Percentiles rank a stretch among this genome's conserved stretches.
These are phyloP conservation scores for Pycnomerus fuliginosus DNA, from an alignment of 2,888 invertebrate species.

Conservation along the genomic window DNA sequence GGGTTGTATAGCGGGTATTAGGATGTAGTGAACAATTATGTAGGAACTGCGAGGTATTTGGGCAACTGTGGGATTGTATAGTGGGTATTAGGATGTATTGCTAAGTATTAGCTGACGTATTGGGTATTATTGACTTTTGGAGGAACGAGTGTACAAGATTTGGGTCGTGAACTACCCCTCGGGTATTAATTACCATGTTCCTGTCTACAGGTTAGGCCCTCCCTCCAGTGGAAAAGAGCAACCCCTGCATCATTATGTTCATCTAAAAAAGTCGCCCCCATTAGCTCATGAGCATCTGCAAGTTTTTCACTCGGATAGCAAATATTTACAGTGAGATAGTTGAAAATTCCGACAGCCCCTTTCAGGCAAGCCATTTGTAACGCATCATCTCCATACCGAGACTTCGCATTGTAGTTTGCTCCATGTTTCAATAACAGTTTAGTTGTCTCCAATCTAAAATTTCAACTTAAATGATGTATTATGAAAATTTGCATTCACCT, in stretches of 20 bases:
- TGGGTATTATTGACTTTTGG: too few species aligned
- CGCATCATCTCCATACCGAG: conserved; percentile 85
- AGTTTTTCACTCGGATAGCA: conserved; percentile 66
- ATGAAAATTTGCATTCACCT: conserved; percentile 47
- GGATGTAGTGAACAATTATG: too few species aligned
- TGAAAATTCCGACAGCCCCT: conserved; percentile 71
- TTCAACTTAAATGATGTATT: neutral
- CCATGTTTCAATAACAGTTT: conserved; percentile 76
- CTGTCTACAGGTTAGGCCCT: conserved; percentile 68
- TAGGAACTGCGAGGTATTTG: too few species aligned
- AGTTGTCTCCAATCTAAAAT: conserved; percentile 72
- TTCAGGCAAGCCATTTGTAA: conserved; percentile 83
- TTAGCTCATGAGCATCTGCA: conserved; percentile 85
- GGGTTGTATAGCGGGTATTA: too few species aligned
- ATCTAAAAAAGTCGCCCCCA: conserved; percentile 85
- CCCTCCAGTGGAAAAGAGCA: conserved; percentile 76
- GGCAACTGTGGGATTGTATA: too few species aligned
- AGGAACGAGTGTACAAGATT: too few species aligned
- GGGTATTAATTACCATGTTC: too few species aligned
- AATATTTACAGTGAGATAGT: conserved; percentile 65
- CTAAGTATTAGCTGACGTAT: too few species aligned
- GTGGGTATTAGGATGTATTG: too few species aligned
- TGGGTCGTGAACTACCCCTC: too few species aligned
- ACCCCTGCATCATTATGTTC: conserved; percentile 76
- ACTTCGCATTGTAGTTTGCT: conserved; percentile 74